Percentiles rank a stretch among this genome's conserved stretches.
These are phyloP conservation scores for Melopsittacus undulatus DNA, from an alignment of 2,797 vertebrate genomes.

Conservation along the genomic window DNA sequence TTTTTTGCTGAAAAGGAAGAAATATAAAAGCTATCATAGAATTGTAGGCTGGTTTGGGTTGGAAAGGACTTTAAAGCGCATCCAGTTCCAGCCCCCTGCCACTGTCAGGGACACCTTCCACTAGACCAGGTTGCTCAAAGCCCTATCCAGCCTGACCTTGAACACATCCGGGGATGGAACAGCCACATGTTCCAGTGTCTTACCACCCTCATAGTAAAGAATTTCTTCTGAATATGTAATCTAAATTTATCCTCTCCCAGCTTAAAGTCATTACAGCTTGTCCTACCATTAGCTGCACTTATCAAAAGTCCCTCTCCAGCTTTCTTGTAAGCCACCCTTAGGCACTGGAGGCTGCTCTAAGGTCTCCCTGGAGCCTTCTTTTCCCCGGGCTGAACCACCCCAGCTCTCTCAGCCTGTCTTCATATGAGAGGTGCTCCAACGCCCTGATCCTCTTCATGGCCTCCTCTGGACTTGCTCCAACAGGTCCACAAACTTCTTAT, in stretches of 20 bases:
- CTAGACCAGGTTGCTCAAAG: not conserved
- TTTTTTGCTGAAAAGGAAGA: not conserved
- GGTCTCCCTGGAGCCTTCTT: not conserved
- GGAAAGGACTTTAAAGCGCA: not conserved
- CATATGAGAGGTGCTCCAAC: not conserved
- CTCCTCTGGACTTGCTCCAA: not conserved
- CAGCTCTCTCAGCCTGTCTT: not conserved
- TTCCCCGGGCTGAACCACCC: not conserved
- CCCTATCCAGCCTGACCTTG: not conserved
- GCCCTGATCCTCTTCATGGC: not conserved
- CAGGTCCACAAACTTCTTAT: not conserved
- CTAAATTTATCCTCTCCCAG: not conserved
- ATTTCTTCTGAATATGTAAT: not conserved
- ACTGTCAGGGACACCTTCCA: not conserved
- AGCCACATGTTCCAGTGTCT: not conserved
- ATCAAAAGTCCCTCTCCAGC: not conserved
- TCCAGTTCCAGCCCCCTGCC: not conserved
- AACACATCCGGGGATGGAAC: not conserved
- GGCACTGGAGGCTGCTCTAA: not conserved
- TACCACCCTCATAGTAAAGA: not conserved
- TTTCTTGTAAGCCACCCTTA: not conserved
- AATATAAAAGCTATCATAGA: not conserved
- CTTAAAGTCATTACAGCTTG: not conserved
- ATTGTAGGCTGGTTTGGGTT: not conserved
- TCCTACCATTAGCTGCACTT: not conserved